phyloP scores from a whole-genome alignment of 2,888 invertebrate genomes.

The Orchesellides sinensis region DNA sequence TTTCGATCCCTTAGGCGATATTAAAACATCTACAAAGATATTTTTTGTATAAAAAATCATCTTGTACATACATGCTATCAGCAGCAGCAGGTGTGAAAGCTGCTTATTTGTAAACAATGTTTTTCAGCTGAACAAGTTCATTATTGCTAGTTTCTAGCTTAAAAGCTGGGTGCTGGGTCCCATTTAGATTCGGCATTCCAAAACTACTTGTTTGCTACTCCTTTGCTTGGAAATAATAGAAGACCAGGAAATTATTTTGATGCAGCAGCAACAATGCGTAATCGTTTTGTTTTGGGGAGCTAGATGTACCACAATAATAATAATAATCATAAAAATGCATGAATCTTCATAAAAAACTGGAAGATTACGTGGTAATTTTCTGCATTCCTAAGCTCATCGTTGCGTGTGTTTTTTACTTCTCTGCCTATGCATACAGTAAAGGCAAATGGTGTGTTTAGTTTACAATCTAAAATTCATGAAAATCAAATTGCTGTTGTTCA shows the following conservation, averaged over 20 bases:
- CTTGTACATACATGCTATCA: not conserved
- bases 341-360: not conserved
- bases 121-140: slow-evolving; percentile 38
- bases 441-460: not conserved
- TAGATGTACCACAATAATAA: too few species aligned
- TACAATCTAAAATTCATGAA: too few species aligned
- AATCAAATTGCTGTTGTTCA: too few species aligned
- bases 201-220: not conserved
- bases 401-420: not conserved
- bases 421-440: too few species aligned
- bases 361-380: not conserved
- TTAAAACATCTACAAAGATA: too few species aligned
- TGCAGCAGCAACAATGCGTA: slow-evolving; percentile 27
- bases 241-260: slow-evolving; percentile 38
- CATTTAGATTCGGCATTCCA: slow-evolving; percentile 48
- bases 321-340: too few species aligned
- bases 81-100: slow-evolving; percentile 44
- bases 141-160: slow-evolving; percentile 36
- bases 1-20: slow-evolving; percentile 7
- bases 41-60: not conserved
- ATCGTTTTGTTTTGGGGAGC: slow-evolving; percentile 30
- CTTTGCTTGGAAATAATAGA: too few species aligned
- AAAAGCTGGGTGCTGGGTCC: too few species aligned
- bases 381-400: not conserved
- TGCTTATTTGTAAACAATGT: slow-evolving; percentile 52